phyloP scores from a whole-genome alignment of 2,888 invertebrate species.

The Drosophila acutilabella region DNA sequence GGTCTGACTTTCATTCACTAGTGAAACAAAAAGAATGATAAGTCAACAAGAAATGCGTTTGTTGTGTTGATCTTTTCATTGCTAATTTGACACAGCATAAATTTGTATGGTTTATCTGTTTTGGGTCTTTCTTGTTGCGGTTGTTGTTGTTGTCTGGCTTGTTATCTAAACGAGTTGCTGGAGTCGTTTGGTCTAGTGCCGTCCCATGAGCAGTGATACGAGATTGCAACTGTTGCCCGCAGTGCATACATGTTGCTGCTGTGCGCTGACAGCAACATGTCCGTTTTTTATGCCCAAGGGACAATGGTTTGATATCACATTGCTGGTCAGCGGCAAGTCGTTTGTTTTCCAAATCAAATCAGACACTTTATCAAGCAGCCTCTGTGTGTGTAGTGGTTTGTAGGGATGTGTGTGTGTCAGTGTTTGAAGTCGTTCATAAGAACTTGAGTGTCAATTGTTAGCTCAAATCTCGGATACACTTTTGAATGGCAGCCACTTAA shows the following conservation, averaged over 20 bases:
- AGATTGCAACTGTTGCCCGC: conserved; percentile 4
- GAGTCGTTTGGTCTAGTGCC: conserved; percentile 37
- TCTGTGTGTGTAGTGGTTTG: not conserved
- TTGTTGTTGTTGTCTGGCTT: conserved; percentile 16
- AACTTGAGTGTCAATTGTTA: conserved; percentile 61
- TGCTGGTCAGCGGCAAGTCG: conserved; percentile 27
- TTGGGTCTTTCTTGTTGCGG: not conserved
- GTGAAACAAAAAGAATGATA: conserved; percentile 22
- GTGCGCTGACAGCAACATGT: conserved; percentile 30
- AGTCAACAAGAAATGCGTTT: conserved; percentile 5
- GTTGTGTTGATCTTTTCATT: conserved; percentile 43
- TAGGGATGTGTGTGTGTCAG: conserved; percentile 8
- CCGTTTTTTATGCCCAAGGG: conserved; percentile 22
- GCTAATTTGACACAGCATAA: conserved; percentile 50
- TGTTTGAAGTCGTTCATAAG: conserved; percentile 40
- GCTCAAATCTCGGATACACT: conserved; percentile 57
- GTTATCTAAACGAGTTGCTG: conserved; percentile 43
- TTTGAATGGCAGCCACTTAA: conserved; percentile 60
- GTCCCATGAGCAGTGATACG: conserved; percentile 39
- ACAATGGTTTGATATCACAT: conserved; percentile 37
- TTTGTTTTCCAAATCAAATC: conserved; percentile 33
- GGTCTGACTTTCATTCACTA: not conserved
- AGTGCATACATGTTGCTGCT: conserved; percentile 37
- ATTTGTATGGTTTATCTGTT: conserved; percentile 37
- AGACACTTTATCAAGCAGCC: conserved; percentile 44